A percentile compares a stretch with the other conserved stretches of the same genome.
Evolutionary conservation across 2,888 invertebrate genomes (phyloP).

Genomic region (Caenorhabditis japonica): DNA sequence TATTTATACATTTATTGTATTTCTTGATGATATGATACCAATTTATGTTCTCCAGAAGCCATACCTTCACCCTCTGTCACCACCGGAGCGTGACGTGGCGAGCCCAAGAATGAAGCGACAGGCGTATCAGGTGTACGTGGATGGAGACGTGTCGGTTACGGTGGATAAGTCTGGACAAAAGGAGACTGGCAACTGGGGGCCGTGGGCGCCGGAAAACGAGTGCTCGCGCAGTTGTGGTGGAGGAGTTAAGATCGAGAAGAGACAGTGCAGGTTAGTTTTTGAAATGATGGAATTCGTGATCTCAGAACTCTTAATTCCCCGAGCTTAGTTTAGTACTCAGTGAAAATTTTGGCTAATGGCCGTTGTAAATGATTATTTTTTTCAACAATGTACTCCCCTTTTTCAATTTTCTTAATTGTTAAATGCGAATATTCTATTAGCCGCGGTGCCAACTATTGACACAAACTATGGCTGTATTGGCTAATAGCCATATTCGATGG

Average conservation of each 20-base stretch:
- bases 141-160: slow-evolving; percentile 73
- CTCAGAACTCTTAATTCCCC: too few relatives aligned
- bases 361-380: slow-evolving; percentile 1
- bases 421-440: too few relatives aligned
- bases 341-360: too few relatives aligned
- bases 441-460: too few relatives aligned
- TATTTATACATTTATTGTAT: too few relatives aligned
- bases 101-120: slow-evolving; percentile 69
- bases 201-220: slow-evolving; percentile 87
- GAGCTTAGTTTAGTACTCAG: too few relatives aligned
- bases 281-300: too few relatives aligned
- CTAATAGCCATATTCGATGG: too few relatives aligned
- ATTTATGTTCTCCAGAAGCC: slow-evolving; percentile 40
- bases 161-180: slow-evolving; percentile 74
- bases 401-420: not conserved
- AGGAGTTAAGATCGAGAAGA: slow-evolving; percentile 88
- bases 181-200: slow-evolving; percentile 79
- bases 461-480: too few relatives aligned
- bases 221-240: slow-evolving; percentile 94
- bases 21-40: too few relatives aligned
- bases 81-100: slow-evolving; percentile 68
- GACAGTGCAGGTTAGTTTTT: slow-evolving; percentile 78
- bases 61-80: slow-evolving; percentile 70
- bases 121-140: slow-evolving; percentile 75
- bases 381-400: not conserved